Percentiles rank a stretch among this genome's conserved stretches.
Conservation (phyloP, 1,140 invertebrate species). For the Papilio helenus region DNA sequence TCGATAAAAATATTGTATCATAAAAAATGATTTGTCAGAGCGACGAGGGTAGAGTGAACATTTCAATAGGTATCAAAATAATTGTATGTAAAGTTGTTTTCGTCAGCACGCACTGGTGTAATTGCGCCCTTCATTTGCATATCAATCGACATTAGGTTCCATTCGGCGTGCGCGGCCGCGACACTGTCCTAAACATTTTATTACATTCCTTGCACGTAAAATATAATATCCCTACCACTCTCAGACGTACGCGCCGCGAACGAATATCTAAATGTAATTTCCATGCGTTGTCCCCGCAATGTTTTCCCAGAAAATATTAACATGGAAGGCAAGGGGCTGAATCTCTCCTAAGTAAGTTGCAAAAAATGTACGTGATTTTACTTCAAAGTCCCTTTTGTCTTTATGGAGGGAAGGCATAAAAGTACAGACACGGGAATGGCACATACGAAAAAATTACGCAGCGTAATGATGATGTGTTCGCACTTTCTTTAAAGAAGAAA, state of each 20-base stretch:
- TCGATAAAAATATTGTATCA: neutral
- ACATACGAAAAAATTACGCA: constrained; percentile 81
- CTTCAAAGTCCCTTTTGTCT: constrained; percentile 83
- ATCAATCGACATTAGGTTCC: constrained; percentile 65
- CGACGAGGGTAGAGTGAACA: neutral
- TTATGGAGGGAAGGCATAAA: constrained; percentile 81
- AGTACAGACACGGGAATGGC: constrained; percentile 79
- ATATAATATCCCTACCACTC: constrained; percentile 81
- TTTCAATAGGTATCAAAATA: constrained; percentile 34
- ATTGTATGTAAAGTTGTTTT: constrained; percentile 28
- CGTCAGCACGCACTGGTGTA: constrained; percentile 44
- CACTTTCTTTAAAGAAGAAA: constrained; percentile 77
- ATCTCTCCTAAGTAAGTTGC: constrained; percentile 82
- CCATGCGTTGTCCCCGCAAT: constrained; percentile 81
- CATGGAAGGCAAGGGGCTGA: constrained; percentile 80
- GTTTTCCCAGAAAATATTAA: constrained; percentile 83
- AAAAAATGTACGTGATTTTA: constrained; percentile 83
- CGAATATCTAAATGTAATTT: constrained; percentile 83
- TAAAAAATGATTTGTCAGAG: constrained; percentile 19
- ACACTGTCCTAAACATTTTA: constrained; percentile 77
- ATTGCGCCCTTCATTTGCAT: constrained; percentile 73
- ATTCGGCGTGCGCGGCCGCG: constrained; percentile 43
- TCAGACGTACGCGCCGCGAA: constrained; percentile 74
- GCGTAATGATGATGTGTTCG: constrained; percentile 81
- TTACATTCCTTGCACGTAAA: constrained; percentile 81